Percentiles rank a stretch among this genome's conserved stretches.
Evolutionary conservation across 1,140 invertebrate genomes (phyloP).

Genomic region (Magallana gigas): DNA sequence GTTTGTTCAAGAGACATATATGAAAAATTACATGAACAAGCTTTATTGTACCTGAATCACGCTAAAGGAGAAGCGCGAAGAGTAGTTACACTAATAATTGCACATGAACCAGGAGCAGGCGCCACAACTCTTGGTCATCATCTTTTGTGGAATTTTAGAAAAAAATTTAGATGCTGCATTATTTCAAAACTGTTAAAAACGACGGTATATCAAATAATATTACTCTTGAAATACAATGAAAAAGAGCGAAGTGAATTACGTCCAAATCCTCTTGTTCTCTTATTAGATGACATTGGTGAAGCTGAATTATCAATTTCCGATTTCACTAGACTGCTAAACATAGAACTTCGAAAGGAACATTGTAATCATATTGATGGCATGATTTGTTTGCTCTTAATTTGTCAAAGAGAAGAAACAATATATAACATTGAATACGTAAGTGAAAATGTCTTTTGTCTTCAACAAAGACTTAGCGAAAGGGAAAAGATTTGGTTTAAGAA

Average conservation of each 20-base stretch:
- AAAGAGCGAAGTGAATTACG: background rate
- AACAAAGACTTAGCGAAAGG: background rate
- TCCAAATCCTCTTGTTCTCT: conserved; percentile 37
- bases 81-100: conserved; percentile 39
- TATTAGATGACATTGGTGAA: conserved; percentile 50
- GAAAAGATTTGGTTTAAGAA: conserved; percentile 8
- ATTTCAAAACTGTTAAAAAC: conserved; percentile 45
- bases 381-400: conserved; percentile 43
- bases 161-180: conserved; percentile 39
- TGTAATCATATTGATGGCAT: background rate
- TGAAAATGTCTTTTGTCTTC: background rate
- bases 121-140: conserved; percentile 37
- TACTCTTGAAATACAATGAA: conserved; percentile 44
- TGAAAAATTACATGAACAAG: background rate
- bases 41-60: background rate
- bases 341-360: conserved; percentile 18
- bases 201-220: conserved; percentile 19
- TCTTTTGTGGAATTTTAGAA: conserved; percentile 48
- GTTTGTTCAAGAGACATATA: conserved; percentile 49
- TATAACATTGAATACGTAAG: background rate
- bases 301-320: conserved; percentile 35
- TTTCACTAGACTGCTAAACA: conserved; percentile 23
- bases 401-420: conserved; percentile 35
- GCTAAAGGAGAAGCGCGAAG: conserved; percentile 23
- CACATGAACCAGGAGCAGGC: conserved; percentile 53